These are phyloP conservation scores for Rhogogaster chlorosoma DNA, from an alignment of 2,888 invertebrate genomes.

Conservation along the genomic window DNA sequence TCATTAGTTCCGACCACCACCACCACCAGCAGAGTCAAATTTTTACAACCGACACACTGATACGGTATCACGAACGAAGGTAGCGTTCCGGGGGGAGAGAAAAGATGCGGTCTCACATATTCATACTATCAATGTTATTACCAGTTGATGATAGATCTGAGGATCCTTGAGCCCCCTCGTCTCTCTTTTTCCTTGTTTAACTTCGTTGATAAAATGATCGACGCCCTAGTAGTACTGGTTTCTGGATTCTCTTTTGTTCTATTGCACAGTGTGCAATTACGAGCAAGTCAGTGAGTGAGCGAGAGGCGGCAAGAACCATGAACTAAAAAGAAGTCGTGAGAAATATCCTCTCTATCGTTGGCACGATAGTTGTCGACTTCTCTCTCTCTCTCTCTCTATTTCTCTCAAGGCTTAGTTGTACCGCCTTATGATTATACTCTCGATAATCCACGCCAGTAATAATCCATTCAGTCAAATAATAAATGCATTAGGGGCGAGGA, in stretches of 20 bases:
- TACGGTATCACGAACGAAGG: background rate
- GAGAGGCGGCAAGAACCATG: constrained; percentile 34
- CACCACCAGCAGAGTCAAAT: constrained; percentile 13
- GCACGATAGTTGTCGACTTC: background rate
- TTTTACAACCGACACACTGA: background rate
- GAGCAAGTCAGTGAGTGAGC: background rate
- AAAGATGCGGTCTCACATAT: constrained; percentile 14
- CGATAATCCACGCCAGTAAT: background rate
- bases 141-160: background rate
- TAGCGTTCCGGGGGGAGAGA: background rate
- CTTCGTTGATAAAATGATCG: background rate
- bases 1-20: constrained; percentile 9
- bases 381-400: background rate
- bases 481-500: background rate
- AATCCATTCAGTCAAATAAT: background rate
- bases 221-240: background rate
- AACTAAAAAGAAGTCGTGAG: constrained; percentile 37
- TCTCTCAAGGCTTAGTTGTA: background rate
- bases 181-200: background rate
- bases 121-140: background rate
- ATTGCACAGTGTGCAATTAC: constrained; percentile 14
- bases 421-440: background rate
- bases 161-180: no score
- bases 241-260: constrained; percentile 30
- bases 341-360: constrained; percentile 17